Percentiles rank a stretch among this genome's conserved stretches.
phyloP scores from a whole-genome alignment of 2,113 vertebrate genomes.

The Regulus satrapa region DNA sequence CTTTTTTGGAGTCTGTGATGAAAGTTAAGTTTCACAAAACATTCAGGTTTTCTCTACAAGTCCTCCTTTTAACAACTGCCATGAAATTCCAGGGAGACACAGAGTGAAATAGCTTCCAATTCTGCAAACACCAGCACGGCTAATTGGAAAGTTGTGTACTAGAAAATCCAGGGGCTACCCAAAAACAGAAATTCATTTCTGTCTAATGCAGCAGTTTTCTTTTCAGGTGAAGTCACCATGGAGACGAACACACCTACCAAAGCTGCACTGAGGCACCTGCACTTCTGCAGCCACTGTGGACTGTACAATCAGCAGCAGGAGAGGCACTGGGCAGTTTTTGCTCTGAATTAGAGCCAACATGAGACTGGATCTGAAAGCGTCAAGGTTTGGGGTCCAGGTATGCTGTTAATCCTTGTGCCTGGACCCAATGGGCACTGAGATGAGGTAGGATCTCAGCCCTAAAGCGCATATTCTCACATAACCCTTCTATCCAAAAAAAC shows the following conservation, averaged over 20 bases:
- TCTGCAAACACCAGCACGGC: background rate
- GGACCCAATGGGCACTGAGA: background rate
- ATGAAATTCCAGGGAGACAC: background rate
- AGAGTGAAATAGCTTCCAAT: background rate
- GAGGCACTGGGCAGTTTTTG: background rate
- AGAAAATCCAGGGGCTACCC: background rate
- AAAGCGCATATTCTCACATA: background rate
- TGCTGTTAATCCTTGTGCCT: background rate
- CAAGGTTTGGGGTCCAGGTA: background rate
- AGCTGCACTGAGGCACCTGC: background rate
- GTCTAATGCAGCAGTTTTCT: background rate
- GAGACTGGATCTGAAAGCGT: background rate
- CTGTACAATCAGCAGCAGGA: rapidly evolving
- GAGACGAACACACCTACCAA: background rate
- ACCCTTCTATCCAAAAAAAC: background rate
- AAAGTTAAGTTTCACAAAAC: background rate
- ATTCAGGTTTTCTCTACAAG: background rate
- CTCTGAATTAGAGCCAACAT: background rate
- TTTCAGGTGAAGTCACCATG: background rate
- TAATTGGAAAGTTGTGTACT: background rate
- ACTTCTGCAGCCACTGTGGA: background rate
- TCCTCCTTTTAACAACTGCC: background rate
- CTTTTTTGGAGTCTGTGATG: background rate
- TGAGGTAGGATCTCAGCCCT: background rate
- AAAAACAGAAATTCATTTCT: background rate